A percentile compares a stretch with the other conserved stretches of the same genome.
Evolutionary conservation across 2,888 invertebrate species (phyloP).

Genomic region (Troides aeacus): DNA sequence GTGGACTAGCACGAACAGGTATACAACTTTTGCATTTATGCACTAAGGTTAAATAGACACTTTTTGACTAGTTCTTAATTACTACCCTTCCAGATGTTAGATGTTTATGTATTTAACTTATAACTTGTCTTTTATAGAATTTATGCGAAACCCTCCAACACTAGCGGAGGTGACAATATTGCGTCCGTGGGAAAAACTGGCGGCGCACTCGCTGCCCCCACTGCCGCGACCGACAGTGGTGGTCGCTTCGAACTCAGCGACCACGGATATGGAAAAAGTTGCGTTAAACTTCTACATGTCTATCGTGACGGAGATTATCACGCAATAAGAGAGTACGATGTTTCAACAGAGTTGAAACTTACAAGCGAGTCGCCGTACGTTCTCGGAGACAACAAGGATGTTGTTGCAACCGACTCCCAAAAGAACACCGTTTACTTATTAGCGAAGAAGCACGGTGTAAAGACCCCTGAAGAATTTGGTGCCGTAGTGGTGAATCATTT

Average conservation of each 20-base stretch:
- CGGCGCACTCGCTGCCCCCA: slow-evolving; percentile 45
- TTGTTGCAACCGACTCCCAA: slow-evolving; percentile 90
- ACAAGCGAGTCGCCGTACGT: slow-evolving; percentile 86
- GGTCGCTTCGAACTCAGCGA: slow-evolving; percentile 82
- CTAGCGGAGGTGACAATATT: slow-evolving; percentile 52
- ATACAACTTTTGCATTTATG: slow-evolving; percentile 28
- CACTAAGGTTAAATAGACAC: background rate
- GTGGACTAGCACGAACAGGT: slow-evolving; percentile 77
- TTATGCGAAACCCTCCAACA: slow-evolving; percentile 74
- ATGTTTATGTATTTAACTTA: background rate
- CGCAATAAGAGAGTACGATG: slow-evolving; percentile 87
- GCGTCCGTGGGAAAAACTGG: slow-evolving; percentile 26
- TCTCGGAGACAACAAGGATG: slow-evolving; percentile 87
- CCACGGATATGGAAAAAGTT: slow-evolving; percentile 87
- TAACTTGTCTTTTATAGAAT: slow-evolving; percentile 52
- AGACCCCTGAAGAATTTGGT: slow-evolving; percentile 88
- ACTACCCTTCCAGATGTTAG: background rate
- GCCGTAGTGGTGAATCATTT: slow-evolving; percentile 87
- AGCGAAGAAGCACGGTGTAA: slow-evolving; percentile 88
- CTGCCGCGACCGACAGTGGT: slow-evolving; percentile 68
- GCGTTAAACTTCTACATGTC: slow-evolving; percentile 86
- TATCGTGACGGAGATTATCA: slow-evolving; percentile 84
- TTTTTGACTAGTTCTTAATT: background rate
- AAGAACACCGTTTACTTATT: slow-evolving; percentile 90
- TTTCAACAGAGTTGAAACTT: slow-evolving; percentile 84